Evolutionary conservation across 2,113 vertebrate species (phyloP).

Genomic region (Gymnocephalus cernua): DNA sequence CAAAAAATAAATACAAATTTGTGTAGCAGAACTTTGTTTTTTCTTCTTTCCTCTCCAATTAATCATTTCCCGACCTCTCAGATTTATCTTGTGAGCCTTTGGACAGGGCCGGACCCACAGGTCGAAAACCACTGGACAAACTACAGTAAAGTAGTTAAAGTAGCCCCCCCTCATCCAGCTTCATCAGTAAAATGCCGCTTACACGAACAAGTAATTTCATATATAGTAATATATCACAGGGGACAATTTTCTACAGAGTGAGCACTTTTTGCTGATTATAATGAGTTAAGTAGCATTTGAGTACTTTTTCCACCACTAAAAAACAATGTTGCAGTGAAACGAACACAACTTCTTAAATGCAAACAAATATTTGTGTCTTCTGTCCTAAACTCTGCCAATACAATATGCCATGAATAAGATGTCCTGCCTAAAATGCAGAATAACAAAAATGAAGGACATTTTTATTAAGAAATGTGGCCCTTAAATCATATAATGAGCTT

Average conservation of each 20-base stretch:
- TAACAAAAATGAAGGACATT: too few relatives aligned
- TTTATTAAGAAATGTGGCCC: too few relatives aligned
- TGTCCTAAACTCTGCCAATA: background rate
- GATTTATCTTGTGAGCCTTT: background rate
- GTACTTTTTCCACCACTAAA: background rate
- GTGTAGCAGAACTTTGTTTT: background rate
- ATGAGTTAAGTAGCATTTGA: background rate
- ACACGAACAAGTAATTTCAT: background rate
- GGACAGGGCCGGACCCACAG: too few relatives aligned
- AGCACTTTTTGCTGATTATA: background rate
- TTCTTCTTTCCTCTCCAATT: background rate
- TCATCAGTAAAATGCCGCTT: background rate
- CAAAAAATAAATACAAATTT: background rate
- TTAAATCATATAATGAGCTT: background rate
- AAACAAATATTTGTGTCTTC: background rate
- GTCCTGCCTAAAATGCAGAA: too few relatives aligned
- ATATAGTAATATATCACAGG: background rate
- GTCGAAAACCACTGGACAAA: too few relatives aligned
- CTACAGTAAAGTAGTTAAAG: background rate
- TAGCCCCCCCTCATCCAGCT: background rate
- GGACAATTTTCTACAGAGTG: background rate
- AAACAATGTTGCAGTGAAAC: background rate
- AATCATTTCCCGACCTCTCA: background rate
- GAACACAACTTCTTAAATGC: background rate
- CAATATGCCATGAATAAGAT: background rate